Conservation (phyloP, 2,113 vertebrate genomes). For the Caretta caretta region DNA sequence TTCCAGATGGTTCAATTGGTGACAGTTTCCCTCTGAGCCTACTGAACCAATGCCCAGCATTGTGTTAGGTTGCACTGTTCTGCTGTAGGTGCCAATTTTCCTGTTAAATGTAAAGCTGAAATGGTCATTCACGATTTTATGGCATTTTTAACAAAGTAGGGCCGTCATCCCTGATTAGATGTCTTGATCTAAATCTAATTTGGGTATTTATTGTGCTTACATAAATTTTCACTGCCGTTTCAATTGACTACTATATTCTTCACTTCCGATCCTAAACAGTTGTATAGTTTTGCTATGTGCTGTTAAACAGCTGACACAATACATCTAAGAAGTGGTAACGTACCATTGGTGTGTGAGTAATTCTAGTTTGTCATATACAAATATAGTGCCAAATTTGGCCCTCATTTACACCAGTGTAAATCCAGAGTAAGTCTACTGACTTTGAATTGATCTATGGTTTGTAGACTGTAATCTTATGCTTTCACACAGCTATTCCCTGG, state of each 20-base stretch:
- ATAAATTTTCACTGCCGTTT: background rate
- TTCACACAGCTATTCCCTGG: background rate
- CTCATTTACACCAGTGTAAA: background rate
- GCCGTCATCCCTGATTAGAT: background rate
- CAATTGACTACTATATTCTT: background rate
- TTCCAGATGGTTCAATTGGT: background rate
- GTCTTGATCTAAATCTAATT: background rate
- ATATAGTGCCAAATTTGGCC: background rate
- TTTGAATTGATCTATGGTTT: background rate
- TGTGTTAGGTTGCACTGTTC: background rate
- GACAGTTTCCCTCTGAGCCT: background rate
- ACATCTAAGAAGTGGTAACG: no score
- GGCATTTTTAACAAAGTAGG: background rate
- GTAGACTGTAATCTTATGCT: background rate
- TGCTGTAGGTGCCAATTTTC: background rate
- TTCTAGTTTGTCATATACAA: background rate
- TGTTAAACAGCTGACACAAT: background rate
- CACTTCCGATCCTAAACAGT: background rate
- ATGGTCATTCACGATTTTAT: background rate
- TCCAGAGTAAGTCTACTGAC: background rate
- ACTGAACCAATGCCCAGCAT: background rate
- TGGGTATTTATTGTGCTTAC: background rate
- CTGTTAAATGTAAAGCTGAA: background rate
- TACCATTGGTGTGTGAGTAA: background rate
- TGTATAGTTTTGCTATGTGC: background rate